Evolutionary conservation across 1,140 invertebrate species (phyloP).

Genomic region (Drosophila navojoa): DNA sequence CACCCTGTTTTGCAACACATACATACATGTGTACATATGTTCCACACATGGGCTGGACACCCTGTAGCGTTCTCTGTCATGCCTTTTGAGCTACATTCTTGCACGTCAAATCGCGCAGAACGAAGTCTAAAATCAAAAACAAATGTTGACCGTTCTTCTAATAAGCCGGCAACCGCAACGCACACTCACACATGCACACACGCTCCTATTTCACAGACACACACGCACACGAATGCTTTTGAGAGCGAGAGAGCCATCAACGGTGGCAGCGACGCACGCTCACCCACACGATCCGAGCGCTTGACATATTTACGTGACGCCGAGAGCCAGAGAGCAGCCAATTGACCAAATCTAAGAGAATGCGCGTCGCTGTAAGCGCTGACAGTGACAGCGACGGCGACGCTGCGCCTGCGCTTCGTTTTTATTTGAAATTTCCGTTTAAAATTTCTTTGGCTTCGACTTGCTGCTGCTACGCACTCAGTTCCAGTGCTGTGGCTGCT

Average conservation of each 20-base stretch:
- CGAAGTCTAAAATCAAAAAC: conserved; percentile 54
- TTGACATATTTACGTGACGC: conserved; percentile 73
- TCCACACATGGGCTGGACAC: conserved; percentile 46
- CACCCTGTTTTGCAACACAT: conserved; percentile 42
- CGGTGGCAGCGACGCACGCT: conserved; percentile 39
- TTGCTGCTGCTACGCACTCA: conserved; percentile 23
- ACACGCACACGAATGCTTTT: neutral
- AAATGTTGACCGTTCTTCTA: conserved; percentile 62
- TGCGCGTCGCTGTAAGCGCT: conserved; percentile 14
- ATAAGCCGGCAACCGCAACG: conserved; percentile 50
- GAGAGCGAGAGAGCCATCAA: neutral
- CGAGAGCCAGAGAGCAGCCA: conserved; percentile 29
- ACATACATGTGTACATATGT: conserved; percentile 8
- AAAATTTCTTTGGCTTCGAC: conserved; percentile 51
- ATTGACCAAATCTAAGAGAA: conserved; percentile 42
- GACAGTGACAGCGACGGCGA: conserved; percentile 24
- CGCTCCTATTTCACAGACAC: neutral
- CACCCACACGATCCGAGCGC: conserved; percentile 52
- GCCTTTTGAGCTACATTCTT: conserved; percentile 55
- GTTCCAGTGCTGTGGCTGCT: conserved; percentile 7
- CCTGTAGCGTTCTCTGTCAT: conserved; percentile 44
- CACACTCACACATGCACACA: conserved; percentile 2
- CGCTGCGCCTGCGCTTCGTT: conserved; percentile 45
- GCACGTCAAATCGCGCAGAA: conserved; percentile 53
- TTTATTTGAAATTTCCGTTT: conserved; percentile 74